Percentiles rank a stretch among this genome's conserved stretches.
Evolutionary conservation across 2,113 vertebrate genomes (phyloP).

Genomic region (Poeciliopsis prolifica): DNA sequence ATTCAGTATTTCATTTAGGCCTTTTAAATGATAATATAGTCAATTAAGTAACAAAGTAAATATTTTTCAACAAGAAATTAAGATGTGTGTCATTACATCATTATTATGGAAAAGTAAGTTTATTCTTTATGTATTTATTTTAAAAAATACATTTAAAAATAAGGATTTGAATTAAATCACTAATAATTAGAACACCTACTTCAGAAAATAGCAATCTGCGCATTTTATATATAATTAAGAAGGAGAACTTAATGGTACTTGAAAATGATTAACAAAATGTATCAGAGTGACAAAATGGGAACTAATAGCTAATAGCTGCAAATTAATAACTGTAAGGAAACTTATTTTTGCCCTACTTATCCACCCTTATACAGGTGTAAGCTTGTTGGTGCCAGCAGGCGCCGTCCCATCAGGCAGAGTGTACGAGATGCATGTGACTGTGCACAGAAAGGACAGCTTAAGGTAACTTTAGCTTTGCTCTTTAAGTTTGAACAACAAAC

Average conservation of each 20-base stretch:
- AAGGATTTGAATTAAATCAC: too few species aligned
- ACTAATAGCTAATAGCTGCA: slow-evolving; percentile 28
- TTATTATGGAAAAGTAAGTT: too few species aligned
- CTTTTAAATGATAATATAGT: too few species aligned
- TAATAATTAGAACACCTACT: too few species aligned
- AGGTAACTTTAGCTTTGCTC: slow-evolving; percentile 80
- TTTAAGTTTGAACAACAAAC: background rate
- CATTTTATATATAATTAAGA: slow-evolving; percentile 12
- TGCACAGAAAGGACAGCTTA: slow-evolving; percentile 97
- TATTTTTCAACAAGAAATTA: too few species aligned
- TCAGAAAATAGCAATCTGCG: too few species aligned
- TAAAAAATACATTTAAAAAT: too few species aligned
- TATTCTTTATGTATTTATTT: too few species aligned
- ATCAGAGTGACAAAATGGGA: slow-evolving; percentile 43
- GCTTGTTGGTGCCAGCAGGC: slow-evolving; percentile 95
- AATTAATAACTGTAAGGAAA: slow-evolving; percentile 26
- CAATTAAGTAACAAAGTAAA: too few species aligned
- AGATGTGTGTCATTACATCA: too few species aligned
- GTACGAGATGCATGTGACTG: slow-evolving; percentile 98
- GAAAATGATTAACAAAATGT: slow-evolving; percentile 41
- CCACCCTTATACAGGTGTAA: slow-evolving; percentile 85
- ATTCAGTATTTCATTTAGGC: too few species aligned
- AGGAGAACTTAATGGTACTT: slow-evolving; percentile 27
- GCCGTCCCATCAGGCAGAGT: slow-evolving; percentile 94
- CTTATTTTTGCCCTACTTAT: slow-evolving; percentile 25